A percentile compares a stretch with the other conserved stretches of the same genome.
phyloP scores from a whole-genome alignment of 2,797 vertebrate species.

The Diglossa cyanea region DNA sequence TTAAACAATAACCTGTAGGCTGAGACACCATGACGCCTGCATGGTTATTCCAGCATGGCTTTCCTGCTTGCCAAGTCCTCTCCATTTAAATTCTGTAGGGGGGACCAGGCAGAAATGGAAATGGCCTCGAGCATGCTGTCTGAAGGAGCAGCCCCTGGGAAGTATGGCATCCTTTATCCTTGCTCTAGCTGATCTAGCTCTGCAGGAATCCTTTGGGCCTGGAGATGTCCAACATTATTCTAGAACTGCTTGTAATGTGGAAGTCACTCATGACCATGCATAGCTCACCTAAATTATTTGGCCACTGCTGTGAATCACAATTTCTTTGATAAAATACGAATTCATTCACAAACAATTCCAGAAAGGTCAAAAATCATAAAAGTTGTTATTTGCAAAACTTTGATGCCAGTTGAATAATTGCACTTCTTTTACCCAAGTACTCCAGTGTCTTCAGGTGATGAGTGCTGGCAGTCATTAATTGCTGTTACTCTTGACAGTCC shows the following conservation, averaged over 20 bases:
- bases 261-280: background rate
- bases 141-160: background rate
- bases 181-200: background rate
- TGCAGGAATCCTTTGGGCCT: background rate
- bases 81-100: background rate
- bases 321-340: background rate
- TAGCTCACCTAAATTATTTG: background rate
- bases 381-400: background rate
- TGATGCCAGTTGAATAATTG: background rate
- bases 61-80: background rate
- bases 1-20: background rate
- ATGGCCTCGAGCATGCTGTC: fast-evolving
- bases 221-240: background rate
- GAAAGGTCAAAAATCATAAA: background rate
- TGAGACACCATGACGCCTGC: background rate
- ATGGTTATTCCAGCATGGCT: background rate
- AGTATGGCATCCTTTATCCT: background rate
- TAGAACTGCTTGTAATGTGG: background rate
- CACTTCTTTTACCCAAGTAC: background rate
- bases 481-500: background rate
- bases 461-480: background rate
- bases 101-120: background rate
- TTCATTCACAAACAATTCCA: background rate
- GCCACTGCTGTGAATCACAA: background rate
- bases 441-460: background rate